phyloP scores from a whole-genome alignment of 2,113 vertebrate species.

The Fregetta grallaria region DNA sequence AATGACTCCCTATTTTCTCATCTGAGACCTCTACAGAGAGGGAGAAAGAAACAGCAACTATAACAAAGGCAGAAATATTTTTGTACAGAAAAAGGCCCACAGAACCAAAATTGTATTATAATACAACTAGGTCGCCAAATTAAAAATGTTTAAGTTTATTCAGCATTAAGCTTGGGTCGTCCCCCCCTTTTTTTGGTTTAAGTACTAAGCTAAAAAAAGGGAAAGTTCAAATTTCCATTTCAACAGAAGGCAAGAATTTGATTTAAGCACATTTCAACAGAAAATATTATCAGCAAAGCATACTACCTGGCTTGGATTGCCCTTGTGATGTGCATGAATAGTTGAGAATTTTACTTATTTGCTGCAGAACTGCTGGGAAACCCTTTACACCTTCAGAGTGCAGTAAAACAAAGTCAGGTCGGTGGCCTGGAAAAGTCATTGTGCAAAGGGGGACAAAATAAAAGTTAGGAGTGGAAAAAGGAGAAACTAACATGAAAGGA shows the following conservation, averaged over 20 bases:
- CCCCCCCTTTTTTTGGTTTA: not conserved
- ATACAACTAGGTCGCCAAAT: not conserved
- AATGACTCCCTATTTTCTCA: constrained; percentile 71
- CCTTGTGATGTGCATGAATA: constrained; percentile 72
- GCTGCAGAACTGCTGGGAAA: constrained; percentile 87
- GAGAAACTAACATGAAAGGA: not conserved
- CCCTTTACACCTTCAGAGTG: constrained; percentile 81
- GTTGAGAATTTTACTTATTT: constrained; percentile 91
- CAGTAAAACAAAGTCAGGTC: constrained; percentile 67
- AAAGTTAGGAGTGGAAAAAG: not conserved
- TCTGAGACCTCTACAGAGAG: constrained; percentile 71
- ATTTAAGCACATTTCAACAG: not conserved
- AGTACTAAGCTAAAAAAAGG: not conserved
- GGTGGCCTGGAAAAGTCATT: constrained; percentile 73
- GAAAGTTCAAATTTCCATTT: not conserved
- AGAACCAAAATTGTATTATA: not conserved
- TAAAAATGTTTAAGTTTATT: not conserved
- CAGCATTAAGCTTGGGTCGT: not conserved
- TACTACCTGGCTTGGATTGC: constrained; percentile 81
- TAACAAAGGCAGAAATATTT: not conserved
- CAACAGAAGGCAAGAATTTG: not conserved
- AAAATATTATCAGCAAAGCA: not conserved
- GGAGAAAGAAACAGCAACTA: not conserved
- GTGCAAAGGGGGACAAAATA: not conserved
- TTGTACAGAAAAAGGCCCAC: not conserved